Evolutionary conservation across 1,140 invertebrate species (phyloP), one percentile per base, ranked within the genome.

Genomic region (Brachionus sp.): DNA sequence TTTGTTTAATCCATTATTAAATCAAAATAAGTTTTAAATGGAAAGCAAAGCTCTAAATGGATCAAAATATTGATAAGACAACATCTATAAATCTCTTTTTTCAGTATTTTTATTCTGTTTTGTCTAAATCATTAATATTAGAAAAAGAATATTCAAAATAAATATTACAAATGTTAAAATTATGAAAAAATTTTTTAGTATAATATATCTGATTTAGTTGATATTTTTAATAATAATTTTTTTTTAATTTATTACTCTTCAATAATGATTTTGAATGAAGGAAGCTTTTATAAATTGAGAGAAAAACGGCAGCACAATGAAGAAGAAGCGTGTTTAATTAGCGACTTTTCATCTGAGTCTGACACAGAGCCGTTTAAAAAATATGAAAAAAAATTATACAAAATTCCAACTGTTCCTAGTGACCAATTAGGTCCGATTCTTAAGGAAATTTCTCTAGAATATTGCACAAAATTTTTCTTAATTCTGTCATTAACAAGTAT

Each of bases 221-320:
- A 64, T 7, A 25, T 64, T 66, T 66, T 66, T 35, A 46, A 12
- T 33, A n/a, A 33, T n/a, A 13, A 64, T 33, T 37, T n/a, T 33
- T 66, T 66, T 12, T 37, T 33, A 33, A 23, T 33, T 33, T 33
- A 66, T 37, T 12, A 33, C 12, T 33, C 3, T 37, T 33, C 25
- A 66, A 66, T n/a, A 39, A 70, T 70, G 66, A 70, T 70, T 39
- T 70, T 70, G n/a, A 70, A 70, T 19, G 66, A 70, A 33, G 66
- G 35, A 39, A 70, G 16, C 16, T 16, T 70, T 39, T 12, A 42
- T 19, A 70, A 70, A 70, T 9, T 70, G 7, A 13, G 66, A 7
- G 66, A 70, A 9, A 70, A 37, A 39, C 33, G 37, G 5, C 29
- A 39, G 13, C 29, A 7, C 5, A 39, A 39, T 19, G 37, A n/a